These are phyloP conservation scores for Coracias cyanogaster DNA, from an alignment of 2,797 vertebrate species.

Conservation along the genomic window DNA sequence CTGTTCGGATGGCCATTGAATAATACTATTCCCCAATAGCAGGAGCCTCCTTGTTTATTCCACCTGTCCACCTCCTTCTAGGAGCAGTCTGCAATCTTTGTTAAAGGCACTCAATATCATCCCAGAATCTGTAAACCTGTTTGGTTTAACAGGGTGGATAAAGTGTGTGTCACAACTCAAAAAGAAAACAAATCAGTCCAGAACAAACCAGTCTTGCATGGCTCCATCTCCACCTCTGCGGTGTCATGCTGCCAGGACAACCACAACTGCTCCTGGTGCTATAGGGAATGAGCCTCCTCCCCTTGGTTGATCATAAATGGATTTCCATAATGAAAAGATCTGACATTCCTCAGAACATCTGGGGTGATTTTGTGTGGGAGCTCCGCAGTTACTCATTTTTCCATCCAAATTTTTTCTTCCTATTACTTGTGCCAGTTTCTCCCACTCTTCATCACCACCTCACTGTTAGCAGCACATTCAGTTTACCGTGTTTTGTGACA, in stretches of 20 bases:
- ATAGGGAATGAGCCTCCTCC: background rate
- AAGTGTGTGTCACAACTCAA: background rate
- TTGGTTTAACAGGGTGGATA: background rate
- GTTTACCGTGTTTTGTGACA: background rate
- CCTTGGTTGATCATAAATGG: background rate
- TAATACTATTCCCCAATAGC: background rate
- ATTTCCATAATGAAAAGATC: background rate
- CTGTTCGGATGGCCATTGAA: background rate
- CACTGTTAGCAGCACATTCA: background rate
- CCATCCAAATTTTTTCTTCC: constrained; percentile 1
- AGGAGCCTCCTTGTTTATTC: background rate
- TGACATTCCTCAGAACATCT: background rate
- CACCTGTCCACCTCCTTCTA: background rate
- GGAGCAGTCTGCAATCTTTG: background rate
- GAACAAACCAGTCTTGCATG: background rate
- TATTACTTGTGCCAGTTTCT: background rate
- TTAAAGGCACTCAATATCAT: background rate
- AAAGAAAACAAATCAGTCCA: background rate
- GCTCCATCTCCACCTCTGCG: background rate
- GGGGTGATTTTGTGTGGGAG: background rate
- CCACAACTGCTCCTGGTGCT: background rate
- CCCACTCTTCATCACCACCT: constrained; percentile 1
- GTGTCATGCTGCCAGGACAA: background rate
- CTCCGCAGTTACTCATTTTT: background rate
- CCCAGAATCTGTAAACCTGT: background rate